Base-by-base conservation (phyloP, 2,888 invertebrate genomes). In the Galerucella calmariensis region DNA sequence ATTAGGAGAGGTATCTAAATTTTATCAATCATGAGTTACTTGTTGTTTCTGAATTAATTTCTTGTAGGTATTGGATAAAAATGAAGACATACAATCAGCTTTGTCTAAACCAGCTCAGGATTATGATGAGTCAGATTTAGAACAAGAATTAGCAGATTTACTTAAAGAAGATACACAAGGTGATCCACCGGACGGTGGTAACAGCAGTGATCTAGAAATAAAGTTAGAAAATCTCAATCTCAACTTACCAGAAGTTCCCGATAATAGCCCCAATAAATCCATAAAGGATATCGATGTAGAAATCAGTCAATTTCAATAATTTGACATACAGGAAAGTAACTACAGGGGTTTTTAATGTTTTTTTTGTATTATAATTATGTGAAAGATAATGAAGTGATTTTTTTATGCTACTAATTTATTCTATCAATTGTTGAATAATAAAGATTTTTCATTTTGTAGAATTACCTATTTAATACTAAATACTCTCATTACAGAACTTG, bases 121-220 rank as follows among this genome's bases (percentile, higher is more conserved):
- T 0, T 84, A 88, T 5, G 90, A 91, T 74, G 91, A 92, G 35
- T 85, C 89, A 0, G 94, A 94, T 62, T 84, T 93, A 16, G 95
- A 95, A 83, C 95, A 95, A 82, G 88, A 90, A 9, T 94, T 94
- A 84, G 85, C 94, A 59, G 89, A 88, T 44, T 91, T 92, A 46
- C 83, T 94, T 44, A 84, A 94, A 66, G 85, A 81, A 41, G 74
- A 80, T 67, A 69, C 71, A n/a, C 53, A 78, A 58, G 77, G 80
- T 56, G 74, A 71, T 24, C 81, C 82, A n/a, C 77, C 83, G 35
- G 72, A 79, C 76, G 76, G 79, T 58, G 80, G 80, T 51, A 67
- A 79, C 59, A 80, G 76, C 65, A 79, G 79, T 67, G 81, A 82
- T 63, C 63, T 85, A 41, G 82, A 84, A 58, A 77, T 81, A 58